Percentiles rank a stretch among this genome's conserved stretches.
phyloP scores from a whole-genome alignment of 2,888 invertebrate species.

The Oasisia sp. region DNA sequence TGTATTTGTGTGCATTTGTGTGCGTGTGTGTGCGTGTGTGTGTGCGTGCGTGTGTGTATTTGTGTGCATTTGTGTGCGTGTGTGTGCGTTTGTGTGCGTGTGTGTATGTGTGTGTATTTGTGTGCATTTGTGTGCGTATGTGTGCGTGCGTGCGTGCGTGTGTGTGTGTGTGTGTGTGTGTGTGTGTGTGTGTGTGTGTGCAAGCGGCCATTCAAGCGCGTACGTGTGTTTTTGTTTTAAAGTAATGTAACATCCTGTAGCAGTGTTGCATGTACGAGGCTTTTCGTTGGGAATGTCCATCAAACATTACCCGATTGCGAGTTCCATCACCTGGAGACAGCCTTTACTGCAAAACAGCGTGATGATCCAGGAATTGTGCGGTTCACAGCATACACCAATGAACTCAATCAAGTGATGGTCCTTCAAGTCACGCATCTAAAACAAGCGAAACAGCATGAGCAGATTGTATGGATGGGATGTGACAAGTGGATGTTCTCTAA shows the following conservation, averaged over 20 bases:
- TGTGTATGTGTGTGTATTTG: too few relatives aligned
- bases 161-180: too few relatives aligned
- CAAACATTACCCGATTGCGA: neutral
- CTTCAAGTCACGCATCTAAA: neutral
- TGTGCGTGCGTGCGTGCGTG: too few relatives aligned
- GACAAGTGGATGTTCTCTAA: neutral
- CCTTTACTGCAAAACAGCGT: neutral
- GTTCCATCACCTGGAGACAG: neutral
- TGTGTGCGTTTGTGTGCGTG: too few relatives aligned
- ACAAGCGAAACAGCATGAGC: neutral
- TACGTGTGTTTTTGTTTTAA: too few relatives aligned
- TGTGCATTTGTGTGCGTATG: too few relatives aligned
- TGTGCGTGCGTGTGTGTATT: too few relatives aligned
- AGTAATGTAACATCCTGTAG: neutral
- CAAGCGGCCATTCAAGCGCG: too few relatives aligned
- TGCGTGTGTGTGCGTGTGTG: too few relatives aligned
- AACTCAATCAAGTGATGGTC: neutral
- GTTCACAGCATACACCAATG: slow-evolving; percentile 10
- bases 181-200: too few relatives aligned
- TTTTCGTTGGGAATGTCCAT: neutral
- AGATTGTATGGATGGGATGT: neutral
- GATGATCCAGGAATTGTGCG: neutral
- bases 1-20: too few relatives aligned
- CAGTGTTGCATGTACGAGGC: neutral
- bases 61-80: too few relatives aligned